phyloP scores from a whole-genome alignment of 2,113 vertebrate genomes.

The Fregata magnificens region DNA sequence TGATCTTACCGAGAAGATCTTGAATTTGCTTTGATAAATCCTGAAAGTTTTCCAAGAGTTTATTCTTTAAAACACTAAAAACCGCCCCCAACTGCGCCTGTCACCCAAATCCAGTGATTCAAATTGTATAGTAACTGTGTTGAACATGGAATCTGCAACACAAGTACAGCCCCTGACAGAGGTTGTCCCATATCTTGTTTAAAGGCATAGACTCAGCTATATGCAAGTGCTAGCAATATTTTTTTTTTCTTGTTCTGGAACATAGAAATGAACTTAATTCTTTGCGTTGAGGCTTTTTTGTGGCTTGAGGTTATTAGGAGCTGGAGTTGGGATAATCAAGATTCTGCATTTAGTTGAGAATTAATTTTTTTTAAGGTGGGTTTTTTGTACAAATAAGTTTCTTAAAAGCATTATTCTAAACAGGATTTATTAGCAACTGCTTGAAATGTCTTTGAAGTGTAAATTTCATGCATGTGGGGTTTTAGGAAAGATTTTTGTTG shows the following conservation, averaged over 20 bases:
- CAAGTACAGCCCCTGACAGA: not conserved
- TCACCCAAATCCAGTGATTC: not conserved
- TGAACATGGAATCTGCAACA: not conserved
- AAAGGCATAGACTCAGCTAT: not conserved
- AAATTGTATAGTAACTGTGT: not conserved
- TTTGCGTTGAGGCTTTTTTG: not conserved
- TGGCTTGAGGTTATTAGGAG: not conserved
- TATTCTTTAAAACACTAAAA: not conserved
- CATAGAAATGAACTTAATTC: not conserved
- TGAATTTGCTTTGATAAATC: not conserved
- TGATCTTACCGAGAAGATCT: not conserved
- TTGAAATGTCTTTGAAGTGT: not conserved
- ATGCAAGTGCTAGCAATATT: not conserved
- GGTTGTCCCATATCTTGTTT: not conserved
- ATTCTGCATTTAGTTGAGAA: not conserved
- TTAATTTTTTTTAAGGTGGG: not conserved
- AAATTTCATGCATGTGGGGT: not conserved
- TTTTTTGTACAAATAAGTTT: not conserved
- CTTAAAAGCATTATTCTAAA: not conserved
- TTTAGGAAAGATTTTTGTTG: not conserved
- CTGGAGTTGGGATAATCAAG: not conserved
- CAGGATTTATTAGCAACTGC: not conserved
- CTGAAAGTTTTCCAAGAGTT: not conserved
- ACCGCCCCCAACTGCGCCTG: not conserved
- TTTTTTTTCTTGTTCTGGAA: not conserved